Conservation (phyloP, 1,140 invertebrate species). For the Halictus rubicundus region DNA sequence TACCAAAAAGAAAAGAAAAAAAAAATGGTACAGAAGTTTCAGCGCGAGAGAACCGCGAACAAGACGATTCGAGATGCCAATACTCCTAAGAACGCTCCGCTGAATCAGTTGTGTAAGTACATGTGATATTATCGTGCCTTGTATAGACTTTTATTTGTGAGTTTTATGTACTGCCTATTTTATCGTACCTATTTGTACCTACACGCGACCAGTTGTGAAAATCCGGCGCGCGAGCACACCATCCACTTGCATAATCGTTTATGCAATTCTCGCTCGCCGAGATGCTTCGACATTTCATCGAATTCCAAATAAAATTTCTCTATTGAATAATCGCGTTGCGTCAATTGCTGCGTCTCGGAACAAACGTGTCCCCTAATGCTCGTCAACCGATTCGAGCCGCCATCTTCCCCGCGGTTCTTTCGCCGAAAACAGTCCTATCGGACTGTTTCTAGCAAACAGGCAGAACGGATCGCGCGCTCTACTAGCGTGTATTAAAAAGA, state of each 20-base stretch:
- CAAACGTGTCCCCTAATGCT: background rate
- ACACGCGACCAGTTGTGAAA: background rate
- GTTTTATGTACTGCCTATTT: slow-evolving; percentile 47
- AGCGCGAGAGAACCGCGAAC: background rate
- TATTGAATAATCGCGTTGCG: slow-evolving; percentile 33
- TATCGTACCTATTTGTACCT: slow-evolving; percentile 24
- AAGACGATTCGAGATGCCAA: slow-evolving; percentile 21
- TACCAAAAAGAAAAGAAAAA: background rate
- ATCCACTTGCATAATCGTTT: slow-evolving; percentile 37
- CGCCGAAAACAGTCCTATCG: too few relatives aligned
- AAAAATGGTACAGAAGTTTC: too few relatives aligned
- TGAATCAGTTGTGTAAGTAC: slow-evolving; percentile 50
- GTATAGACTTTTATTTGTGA: slow-evolving; percentile 43
- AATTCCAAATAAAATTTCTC: slow-evolving; percentile 49
- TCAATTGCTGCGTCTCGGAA: background rate
- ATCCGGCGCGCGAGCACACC: background rate
- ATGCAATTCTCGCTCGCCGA: slow-evolving; percentile 13
- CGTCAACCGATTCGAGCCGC: background rate
- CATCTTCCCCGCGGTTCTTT: background rate
- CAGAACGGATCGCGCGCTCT: too few relatives aligned
- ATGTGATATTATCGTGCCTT: slow-evolving; percentile 70
- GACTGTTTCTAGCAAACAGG: too few relatives aligned
- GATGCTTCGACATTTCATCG: slow-evolving; percentile 36
- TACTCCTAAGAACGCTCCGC: slow-evolving; percentile 17
- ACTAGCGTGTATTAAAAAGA: too few relatives aligned